Percentiles rank a stretch among this genome's conserved stretches.
phyloP scores from a whole-genome alignment of 2,888 invertebrate species.

The Microctonus aethiopoides region DNA sequence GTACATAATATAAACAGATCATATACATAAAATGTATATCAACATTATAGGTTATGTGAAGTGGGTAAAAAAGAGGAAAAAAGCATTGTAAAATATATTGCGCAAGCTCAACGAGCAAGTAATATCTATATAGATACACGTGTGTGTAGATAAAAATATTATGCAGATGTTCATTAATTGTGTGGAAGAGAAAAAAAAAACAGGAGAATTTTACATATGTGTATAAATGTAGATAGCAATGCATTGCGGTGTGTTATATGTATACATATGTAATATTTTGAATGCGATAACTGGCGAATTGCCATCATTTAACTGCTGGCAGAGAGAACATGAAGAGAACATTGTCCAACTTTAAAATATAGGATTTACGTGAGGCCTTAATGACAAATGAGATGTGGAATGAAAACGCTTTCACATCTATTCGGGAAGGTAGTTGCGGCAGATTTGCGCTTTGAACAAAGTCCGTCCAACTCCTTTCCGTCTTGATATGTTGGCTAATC shows the following conservation, averaged over 20 bases:
- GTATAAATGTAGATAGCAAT: not conserved
- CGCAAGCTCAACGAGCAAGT: too few relatives aligned
- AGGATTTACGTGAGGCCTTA: not conserved
- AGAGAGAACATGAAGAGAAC: not conserved
- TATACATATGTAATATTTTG: too few relatives aligned
- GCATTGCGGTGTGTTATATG: too few relatives aligned
- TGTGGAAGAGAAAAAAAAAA: not conserved
- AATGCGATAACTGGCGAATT: not conserved
- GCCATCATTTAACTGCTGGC: not conserved
- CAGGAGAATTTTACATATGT: not conserved
- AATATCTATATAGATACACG: too few relatives aligned
- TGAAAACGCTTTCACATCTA: constrained; percentile 48
- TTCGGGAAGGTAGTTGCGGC: constrained; percentile 77
- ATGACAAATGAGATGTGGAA: not conserved
- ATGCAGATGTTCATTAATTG: not conserved
- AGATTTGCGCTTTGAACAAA: constrained; percentile 68
- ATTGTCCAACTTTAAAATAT: not conserved
- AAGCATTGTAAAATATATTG: too few relatives aligned
- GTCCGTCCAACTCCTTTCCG: constrained; percentile 74
- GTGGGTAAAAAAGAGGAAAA: too few relatives aligned
- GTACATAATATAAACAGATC: too few relatives aligned
- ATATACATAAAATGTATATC: too few relatives aligned
- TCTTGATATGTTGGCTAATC: constrained; percentile 56
- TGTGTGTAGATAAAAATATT: not conserved
- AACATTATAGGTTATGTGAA: too few relatives aligned